Evolutionary conservation across 2,888 invertebrate species (phyloP).

Genomic region (Nezara viridula): DNA sequence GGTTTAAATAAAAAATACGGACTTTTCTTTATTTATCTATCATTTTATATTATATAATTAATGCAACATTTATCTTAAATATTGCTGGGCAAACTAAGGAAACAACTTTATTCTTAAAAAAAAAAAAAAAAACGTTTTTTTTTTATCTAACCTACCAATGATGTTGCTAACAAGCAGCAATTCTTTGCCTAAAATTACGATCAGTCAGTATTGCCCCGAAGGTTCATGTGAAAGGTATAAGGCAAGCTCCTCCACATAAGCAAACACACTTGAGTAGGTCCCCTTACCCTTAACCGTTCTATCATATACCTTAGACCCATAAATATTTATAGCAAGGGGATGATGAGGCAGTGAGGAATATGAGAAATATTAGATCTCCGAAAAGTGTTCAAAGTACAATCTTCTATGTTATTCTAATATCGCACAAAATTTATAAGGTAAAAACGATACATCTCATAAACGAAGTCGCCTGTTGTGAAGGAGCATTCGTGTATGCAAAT

Average conservation of each 20-base stretch:
- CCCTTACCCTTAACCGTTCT: background rate
- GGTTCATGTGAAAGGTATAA: background rate
- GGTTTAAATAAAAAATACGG: too few relatives aligned
- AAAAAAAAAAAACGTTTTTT: too few relatives aligned
- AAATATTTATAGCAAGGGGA: slow-evolving; percentile 13
- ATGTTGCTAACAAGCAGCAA: background rate
- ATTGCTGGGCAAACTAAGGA: too few relatives aligned
- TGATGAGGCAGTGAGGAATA: background rate
- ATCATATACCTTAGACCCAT: slow-evolving; percentile 3
- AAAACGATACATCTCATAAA: background rate
- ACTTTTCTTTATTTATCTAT: too few relatives aligned
- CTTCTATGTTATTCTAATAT: background rate
- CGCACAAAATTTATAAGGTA: background rate
- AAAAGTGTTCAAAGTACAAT: background rate
- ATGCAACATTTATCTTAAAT: too few relatives aligned
- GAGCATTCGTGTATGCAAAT: background rate
- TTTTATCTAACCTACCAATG: too few relatives aligned
- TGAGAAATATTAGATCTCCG: background rate
- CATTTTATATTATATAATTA: too few relatives aligned
- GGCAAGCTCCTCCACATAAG: background rate
- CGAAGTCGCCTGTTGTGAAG: background rate
- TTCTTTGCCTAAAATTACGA: background rate
- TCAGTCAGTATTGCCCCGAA: background rate
- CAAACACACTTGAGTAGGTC: slow-evolving; percentile 6
- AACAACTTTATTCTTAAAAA: too few relatives aligned